phyloP scores from a whole-genome alignment of 2,888 invertebrate genomes.

The Athalia circularis region DNA sequence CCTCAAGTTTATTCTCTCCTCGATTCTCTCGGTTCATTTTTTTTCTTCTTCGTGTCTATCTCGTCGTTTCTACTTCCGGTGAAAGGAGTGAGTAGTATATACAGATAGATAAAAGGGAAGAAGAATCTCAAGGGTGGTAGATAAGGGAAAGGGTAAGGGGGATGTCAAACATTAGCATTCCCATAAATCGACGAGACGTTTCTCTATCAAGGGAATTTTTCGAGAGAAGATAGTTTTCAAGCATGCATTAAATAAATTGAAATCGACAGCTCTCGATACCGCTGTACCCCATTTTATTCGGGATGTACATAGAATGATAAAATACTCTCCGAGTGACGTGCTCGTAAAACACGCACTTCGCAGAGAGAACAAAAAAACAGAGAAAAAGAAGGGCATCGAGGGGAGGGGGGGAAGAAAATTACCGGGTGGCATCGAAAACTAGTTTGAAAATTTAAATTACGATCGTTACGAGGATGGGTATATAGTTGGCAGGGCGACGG shows the following conservation, averaged over 20 bases:
- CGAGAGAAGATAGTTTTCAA: not conserved
- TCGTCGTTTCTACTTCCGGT: not conserved
- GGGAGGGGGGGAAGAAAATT: slow-evolving; percentile 24
- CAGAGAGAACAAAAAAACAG: not conserved
- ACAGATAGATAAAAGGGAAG: not conserved
- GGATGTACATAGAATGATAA: no score
- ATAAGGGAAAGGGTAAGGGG: not conserved
- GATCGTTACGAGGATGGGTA: not conserved
- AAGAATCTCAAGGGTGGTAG: not conserved
- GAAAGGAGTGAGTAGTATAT: not conserved
- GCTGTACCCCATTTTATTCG: not conserved
- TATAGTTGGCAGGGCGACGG: not conserved
- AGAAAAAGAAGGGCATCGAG: slow-evolving; percentile 30
- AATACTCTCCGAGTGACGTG: no score
- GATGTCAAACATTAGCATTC: not conserved
- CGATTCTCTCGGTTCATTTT: not conserved
- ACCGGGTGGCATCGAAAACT: slow-evolving; percentile 27
- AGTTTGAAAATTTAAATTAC: slow-evolving; percentile 14
- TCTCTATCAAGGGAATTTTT: not conserved
- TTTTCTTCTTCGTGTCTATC: not conserved
- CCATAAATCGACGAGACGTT: not conserved
- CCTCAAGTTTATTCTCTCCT: slow-evolving; percentile 17
- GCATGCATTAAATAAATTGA: not conserved
- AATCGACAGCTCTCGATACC: not conserved
- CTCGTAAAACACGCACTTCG: not conserved